Conservation (phyloP, 2,888 invertebrate species). For the Troides oblongomaculatus region DNA sequence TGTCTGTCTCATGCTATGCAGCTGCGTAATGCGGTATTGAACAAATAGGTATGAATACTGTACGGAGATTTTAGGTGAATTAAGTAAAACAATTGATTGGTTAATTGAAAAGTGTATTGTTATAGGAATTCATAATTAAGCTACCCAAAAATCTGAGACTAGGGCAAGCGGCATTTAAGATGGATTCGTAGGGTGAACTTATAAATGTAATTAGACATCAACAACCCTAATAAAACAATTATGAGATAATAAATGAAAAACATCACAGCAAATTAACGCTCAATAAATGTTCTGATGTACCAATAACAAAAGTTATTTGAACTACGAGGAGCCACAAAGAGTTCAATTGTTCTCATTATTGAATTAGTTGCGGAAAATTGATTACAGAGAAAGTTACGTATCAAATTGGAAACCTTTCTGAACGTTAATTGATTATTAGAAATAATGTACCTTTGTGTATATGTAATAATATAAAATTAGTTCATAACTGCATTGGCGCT, state of each 20-base stretch:
- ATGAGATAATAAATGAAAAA: background rate
- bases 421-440: background rate
- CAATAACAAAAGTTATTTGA: background rate
- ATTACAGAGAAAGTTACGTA: background rate
- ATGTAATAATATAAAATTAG: background rate
- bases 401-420: background rate
- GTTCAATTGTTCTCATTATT: background rate
- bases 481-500: too few species aligned
- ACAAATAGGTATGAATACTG: too few species aligned
- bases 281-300: background rate
- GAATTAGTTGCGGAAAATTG: background rate
- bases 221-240: background rate
- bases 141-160: background rate
- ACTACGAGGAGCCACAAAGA: background rate
- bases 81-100: too few species aligned
- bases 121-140: background rate
- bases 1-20: too few species aligned
- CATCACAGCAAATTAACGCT: background rate
- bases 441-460: background rate
- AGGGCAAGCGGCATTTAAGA: background rate
- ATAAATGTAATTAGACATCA: background rate
- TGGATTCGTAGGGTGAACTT: background rate
- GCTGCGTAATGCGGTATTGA: too few species aligned
- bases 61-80: too few species aligned
- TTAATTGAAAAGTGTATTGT: background rate